Conservation (phyloP, 2,888 invertebrate genomes). For the Villa cingulata region DNA sequence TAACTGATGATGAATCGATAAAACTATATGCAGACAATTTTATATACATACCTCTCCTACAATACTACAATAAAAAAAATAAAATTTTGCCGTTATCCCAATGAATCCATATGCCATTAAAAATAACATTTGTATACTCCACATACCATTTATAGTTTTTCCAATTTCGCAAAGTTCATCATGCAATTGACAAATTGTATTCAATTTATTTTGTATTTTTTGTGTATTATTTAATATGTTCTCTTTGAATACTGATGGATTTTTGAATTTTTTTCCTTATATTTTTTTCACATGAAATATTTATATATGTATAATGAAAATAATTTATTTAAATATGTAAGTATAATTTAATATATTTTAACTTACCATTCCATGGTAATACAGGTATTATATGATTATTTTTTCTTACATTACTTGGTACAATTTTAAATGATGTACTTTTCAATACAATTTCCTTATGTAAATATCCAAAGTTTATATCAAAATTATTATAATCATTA, state of each 20-base stretch:
- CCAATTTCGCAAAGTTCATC: slow-evolving; percentile 36
- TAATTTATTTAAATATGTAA: too few relatives aligned
- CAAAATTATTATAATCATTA: not conserved
- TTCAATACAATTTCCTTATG: not conserved
- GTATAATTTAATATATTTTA: too few relatives aligned
- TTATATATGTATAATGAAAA: too few relatives aligned
- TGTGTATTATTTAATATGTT: not conserved
- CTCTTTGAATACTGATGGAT: too few relatives aligned
- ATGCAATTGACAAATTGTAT: slow-evolving; percentile 31
- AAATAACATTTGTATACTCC: slow-evolving; percentile 33
- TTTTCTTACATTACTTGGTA: not conserved
- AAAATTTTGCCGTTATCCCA: slow-evolving; percentile 33
- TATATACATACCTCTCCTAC: slow-evolving; percentile 27
- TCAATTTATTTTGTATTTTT: slow-evolving; percentile 30
- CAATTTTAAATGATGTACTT: not conserved
- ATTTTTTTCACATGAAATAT: too few relatives aligned
- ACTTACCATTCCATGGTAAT: not conserved
- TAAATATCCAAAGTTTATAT: not conserved
- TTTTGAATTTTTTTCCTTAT: too few relatives aligned
- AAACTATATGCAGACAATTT: not conserved
- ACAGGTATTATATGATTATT: not conserved
- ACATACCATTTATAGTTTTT: slow-evolving; percentile 30
- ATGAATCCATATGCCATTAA: slow-evolving; percentile 35
- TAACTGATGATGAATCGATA: too few relatives aligned
- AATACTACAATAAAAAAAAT: slow-evolving; percentile 33